Evolutionary conservation across 2,797 vertebrate genomes (phyloP).

Genomic region (Amblyopsis hoosieri): DNA sequence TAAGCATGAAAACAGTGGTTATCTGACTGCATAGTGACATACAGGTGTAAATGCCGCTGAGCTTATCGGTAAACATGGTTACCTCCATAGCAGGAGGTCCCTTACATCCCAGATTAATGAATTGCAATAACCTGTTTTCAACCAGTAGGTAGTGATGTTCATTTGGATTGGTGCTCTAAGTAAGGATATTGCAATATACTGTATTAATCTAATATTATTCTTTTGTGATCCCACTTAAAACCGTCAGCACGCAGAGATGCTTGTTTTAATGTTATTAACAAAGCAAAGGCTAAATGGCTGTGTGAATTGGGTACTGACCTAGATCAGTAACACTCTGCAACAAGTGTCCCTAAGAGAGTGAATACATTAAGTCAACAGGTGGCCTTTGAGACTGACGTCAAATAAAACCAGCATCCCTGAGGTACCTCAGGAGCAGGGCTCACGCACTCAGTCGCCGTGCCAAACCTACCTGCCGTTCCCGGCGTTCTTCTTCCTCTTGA

Average conservation of each 20-base stretch:
- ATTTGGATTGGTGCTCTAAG: neutral
- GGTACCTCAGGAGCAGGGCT: constrained; percentile 69
- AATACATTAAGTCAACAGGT: constrained; percentile 65
- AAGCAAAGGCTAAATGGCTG: constrained; percentile 54
- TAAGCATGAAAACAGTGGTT: too few relatives aligned
- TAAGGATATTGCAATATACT: neutral
- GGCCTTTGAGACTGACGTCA: constrained; percentile 53
- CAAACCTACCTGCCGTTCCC: constrained; percentile 94
- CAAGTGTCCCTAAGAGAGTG: constrained; percentile 63
- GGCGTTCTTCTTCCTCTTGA: constrained; percentile 94
- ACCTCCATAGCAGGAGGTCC: too few relatives aligned
- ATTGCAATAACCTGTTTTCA: too few relatives aligned
- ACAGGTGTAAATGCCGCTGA: too few relatives aligned
- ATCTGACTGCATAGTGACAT: too few relatives aligned
- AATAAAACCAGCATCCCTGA: constrained; percentile 68
- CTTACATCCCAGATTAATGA: too few relatives aligned
- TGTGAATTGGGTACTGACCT: constrained; percentile 72
- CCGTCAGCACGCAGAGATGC: constrained; percentile 70
- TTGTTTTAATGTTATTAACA: constrained; percentile 67
- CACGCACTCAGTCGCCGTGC: constrained; percentile 53
- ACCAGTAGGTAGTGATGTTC: neutral
- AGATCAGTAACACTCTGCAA: constrained; percentile 66
- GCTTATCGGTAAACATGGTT: too few relatives aligned
- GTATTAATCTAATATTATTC: constrained; percentile 8
- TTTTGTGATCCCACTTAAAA: constrained; percentile 30